Evolutionary conservation across 2,113 vertebrate species (phyloP).

Genomic region (Vulpes vulpes): DNA sequence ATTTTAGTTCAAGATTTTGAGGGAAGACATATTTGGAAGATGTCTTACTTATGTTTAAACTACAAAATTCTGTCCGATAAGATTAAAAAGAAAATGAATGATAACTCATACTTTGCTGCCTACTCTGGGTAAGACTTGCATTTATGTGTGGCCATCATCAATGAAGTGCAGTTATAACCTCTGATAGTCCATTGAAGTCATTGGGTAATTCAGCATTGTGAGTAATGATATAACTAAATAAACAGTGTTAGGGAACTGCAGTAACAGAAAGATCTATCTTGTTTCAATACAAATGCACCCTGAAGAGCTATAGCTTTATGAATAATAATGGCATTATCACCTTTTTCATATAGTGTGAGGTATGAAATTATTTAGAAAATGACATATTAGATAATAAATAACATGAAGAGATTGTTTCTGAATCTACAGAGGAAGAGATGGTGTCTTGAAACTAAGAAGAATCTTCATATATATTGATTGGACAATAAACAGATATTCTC

Average conservation of each 20-base stretch:
- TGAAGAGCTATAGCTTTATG: not conserved
- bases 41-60: not conserved
- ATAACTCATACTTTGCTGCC: not conserved
- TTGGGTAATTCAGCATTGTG: not conserved
- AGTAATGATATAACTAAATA: not conserved
- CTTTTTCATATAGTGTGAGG: not conserved
- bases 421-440: not conserved
- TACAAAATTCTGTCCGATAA: not conserved
- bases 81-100: not conserved
- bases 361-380: not conserved
- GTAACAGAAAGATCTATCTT: not conserved
- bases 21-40: not conserved
- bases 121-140: not conserved
- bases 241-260: not conserved
- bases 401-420: not conserved
- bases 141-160: not conserved
- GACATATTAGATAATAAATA: not conserved
- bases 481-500: not conserved
- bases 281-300: not conserved
- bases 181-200: not conserved
- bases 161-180: not conserved
- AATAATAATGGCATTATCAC: not conserved
- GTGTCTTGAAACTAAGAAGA: not conserved
- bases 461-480: not conserved
- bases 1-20: slow-evolving; percentile 18